Base-by-base conservation (phyloP, 2,888 invertebrate genomes). In the Vanessa cardui region DNA sequence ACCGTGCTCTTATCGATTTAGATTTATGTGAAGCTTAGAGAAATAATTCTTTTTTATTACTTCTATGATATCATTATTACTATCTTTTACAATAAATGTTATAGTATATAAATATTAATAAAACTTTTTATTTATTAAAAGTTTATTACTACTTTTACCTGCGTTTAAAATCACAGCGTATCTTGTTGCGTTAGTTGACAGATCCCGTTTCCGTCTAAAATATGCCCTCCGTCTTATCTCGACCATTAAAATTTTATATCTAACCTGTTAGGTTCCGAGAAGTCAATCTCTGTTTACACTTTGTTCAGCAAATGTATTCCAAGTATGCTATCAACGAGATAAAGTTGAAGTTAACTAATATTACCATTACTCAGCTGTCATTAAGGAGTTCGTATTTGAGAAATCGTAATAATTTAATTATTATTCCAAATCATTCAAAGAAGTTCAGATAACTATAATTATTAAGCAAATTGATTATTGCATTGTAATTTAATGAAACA, bases 151-250 rank as follows among this genome's bases (percentile, higher is more conserved):
- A 16, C 18, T 6, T 16, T 16, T 47, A 47, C 18, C 47, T 18
- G 18, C 47, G 16, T 47, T n/a, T 47, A 16, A 47, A 47, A 6
- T 47, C 46, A 47, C 47, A 18, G 47, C 18, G n/a, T n/a, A n/a
- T 18, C 8, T 6, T 47, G 18, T 26, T 44, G 26, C 16, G 26
- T 52, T 18, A 49, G 67, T 67, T 72, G 66, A 68, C 69, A 72
- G 58, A 69, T 71, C 46, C 64, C 47, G 78, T 83, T 78, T 81
- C 80, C 78, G 80, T 80, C 80, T 85, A 86, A 86, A 81, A 74
- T 74, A 77, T 84, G 81, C 82, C 84, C 78, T 77, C 62, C 31
- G 49, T 50, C 67, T 76, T 72, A 78, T 78, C 79, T 83, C 83
- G 62, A 15, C 62, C 61, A 64, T 66, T 66, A 56, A 52, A 60